Conservation (phyloP, 2,888 invertebrate species). For the Pollenia griseotomentosa region DNA sequence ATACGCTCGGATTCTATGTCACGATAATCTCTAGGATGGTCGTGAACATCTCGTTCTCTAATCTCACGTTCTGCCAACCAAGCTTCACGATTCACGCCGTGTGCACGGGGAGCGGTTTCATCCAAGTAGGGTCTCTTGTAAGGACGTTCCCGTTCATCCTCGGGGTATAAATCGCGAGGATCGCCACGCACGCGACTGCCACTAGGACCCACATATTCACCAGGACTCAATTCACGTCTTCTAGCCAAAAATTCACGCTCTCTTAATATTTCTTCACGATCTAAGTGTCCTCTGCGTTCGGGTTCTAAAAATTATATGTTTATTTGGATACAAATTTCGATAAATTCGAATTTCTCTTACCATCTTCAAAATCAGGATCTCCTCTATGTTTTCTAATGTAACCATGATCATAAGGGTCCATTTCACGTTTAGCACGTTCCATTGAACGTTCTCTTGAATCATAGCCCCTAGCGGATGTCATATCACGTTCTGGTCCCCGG, state of each 20-base stretch:
- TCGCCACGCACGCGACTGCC: constrained; percentile 78
- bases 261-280: constrained; percentile 81
- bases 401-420: constrained; percentile 79
- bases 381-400: constrained; percentile 64
- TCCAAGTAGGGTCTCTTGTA: constrained; percentile 80
- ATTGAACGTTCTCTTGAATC: constrained; percentile 82
- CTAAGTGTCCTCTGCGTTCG: constrained; percentile 79
- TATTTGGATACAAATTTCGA: constrained; percentile 73
- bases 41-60: constrained; percentile 74
- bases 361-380: constrained; percentile 75
- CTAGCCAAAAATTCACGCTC: constrained; percentile 80
- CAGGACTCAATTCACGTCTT: constrained; percentile 81
- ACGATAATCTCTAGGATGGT: constrained; percentile 74
- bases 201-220: constrained; percentile 77
- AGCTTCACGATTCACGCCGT: constrained; percentile 67
- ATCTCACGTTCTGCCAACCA: constrained; percentile 76
- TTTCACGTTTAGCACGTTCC: constrained; percentile 80
- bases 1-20: constrained; percentile 77
- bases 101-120: constrained; percentile 79
- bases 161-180: constrained; percentile 81
- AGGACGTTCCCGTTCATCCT: constrained; percentile 81
- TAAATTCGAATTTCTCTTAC: constrained; percentile 29
- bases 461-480: constrained; percentile 85
- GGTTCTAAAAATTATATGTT: constrained; percentile 73
- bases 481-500: constrained; percentile 87